Evolutionary conservation across 2,113 vertebrate genomes (phyloP).

Genomic region (Aegypius monachus): DNA sequence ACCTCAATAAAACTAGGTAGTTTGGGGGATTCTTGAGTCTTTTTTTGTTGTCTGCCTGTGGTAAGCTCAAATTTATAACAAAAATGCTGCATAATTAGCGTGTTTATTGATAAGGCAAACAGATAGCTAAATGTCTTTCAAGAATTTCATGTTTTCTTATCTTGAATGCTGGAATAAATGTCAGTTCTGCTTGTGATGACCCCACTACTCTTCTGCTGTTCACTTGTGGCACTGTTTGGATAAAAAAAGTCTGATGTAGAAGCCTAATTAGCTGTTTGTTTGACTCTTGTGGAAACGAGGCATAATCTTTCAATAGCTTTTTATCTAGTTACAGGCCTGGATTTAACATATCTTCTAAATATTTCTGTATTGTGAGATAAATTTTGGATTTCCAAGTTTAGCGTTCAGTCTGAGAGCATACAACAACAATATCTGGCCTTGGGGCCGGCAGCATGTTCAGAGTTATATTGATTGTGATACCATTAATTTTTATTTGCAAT

Average conservation of each 20-base stretch:
- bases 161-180: neutral
- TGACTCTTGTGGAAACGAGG: neutral
- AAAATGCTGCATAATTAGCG: neutral
- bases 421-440: neutral
- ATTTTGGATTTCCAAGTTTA: neutral
- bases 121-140: neutral
- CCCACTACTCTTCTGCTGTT: neutral
- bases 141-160: neutral
- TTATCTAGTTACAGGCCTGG: neutral
- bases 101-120: neutral
- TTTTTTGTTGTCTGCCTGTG: neutral
- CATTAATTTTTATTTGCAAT: neutral
- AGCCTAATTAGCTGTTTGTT: neutral
- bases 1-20: neutral
- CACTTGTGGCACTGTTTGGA: neutral
- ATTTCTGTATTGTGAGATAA: neutral
- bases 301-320: neutral
- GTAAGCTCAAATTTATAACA: neutral
- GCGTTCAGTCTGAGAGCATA: accelerated
- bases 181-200: neutral
- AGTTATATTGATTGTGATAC: neutral
- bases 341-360: neutral
- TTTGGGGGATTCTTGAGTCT: neutral
- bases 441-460: neutral
- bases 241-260: neutral